These are phyloP conservation scores for Noctua fimbriata DNA, from an alignment of 2,888 invertebrate genomes.

Conservation along the genomic window DNA sequence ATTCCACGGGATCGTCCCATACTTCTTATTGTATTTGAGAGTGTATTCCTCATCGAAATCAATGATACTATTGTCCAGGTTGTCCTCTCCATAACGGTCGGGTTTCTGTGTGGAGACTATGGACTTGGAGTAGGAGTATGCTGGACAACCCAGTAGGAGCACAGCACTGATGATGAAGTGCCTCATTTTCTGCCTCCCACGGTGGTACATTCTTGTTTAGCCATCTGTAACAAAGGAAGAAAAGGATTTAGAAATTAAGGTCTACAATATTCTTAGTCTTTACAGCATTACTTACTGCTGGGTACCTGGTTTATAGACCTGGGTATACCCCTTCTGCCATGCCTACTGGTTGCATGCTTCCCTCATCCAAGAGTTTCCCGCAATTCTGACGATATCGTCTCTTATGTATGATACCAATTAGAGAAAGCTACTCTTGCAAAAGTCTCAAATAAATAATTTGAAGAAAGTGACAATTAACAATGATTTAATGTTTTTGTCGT, in stretches of 20 bases:
- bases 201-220: conserved; percentile 79
- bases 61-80: conserved; percentile 83
- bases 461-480: neutral
- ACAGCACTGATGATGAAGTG: conserved; percentile 77
- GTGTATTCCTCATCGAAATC: conserved; percentile 86
- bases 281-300: neutral
- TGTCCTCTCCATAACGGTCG: conserved; percentile 71
- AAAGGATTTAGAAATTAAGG: neutral
- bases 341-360: neutral
- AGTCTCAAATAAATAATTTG: neutral
- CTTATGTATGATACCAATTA: neutral
- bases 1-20: conserved; percentile 78
- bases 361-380: neutral
- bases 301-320: neutral
- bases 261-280: neutral
- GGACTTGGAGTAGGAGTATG: conserved; percentile 72
- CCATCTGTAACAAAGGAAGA: conserved; percentile 82
- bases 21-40: conserved; percentile 81
- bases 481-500: neutral
- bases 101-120: conserved; percentile 72
- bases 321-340: neutral
- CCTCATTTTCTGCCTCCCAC: conserved; percentile 84
- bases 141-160: conserved; percentile 72
- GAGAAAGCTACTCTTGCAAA: neutral
- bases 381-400: neutral